Evolutionary conservation across 2,113 vertebrate species (phyloP), one percentile per base, ranked within the genome.

Genomic region (Oxygymnocypris stewartii): DNA sequence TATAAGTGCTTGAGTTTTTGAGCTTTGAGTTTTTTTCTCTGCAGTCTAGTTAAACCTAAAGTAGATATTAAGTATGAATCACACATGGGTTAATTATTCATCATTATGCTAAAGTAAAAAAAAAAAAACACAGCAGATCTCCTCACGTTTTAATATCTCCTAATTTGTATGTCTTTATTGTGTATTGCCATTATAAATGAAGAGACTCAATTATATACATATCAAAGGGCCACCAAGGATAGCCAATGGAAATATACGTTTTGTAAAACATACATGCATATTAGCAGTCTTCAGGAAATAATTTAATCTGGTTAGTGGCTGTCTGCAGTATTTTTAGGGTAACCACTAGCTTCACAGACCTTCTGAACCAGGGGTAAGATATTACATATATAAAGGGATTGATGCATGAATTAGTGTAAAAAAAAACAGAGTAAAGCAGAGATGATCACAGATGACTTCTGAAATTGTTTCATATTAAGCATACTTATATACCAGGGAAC

Each of bases 381-480:
- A 90, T 81, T 25, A 77, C 85, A 85, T 91, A 91, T 14, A 91
- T 89, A 44, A 90, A 69, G 2, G 86, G 89, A 75, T 91, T 91
- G 28, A 91, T 78, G 51, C 79, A 73, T 8, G 87, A 82, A 71
- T 91, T 91, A 8, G 87, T 35, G 37, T 73, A 85, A 75, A 85
- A 69, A n/a, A 35, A 88, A 31, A 54, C 85, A 82, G 13, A 71
- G 40, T n/a, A 76, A 28, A 28, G 63, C 63, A 75, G 73, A 77
- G 2, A 82, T 0, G 4, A 54, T 54, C 10, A 49, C 40, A 23
- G 23, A 73, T 5, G 37, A 40, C 12, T 79, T 74, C 20, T 57
- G 37, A 12, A 82, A 61, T 75, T 16, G 51, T 35, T 89, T 51
- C 10, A 88, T 59, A 59, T 67, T 82, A 25, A 82, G 12, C 35